phyloP scores from a whole-genome alignment of 2,113 vertebrate species.

The Gopherus flavomarginatus region DNA sequence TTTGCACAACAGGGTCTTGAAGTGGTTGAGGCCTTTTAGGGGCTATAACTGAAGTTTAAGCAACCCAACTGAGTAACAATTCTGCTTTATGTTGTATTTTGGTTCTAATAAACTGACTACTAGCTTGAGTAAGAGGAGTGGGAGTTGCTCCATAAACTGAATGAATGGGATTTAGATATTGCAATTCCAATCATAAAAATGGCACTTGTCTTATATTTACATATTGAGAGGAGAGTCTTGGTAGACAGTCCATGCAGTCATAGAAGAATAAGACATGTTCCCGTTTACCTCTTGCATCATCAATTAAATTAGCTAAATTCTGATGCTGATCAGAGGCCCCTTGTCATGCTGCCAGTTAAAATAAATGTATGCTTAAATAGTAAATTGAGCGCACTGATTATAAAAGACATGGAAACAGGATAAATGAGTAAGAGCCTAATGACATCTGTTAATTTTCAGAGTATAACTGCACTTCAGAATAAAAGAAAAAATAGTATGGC shows the following conservation, averaged over 20 bases:
- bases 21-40: too few species aligned
- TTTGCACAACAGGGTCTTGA: too few species aligned
- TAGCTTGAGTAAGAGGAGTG: background rate
- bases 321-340: background rate
- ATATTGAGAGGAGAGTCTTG: background rate
- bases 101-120: background rate
- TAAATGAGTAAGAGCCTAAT: background rate
- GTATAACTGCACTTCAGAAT: background rate
- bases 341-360: background rate
- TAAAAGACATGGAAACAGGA: background rate
- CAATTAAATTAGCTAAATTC: background rate
- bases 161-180: background rate
- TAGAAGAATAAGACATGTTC: background rate
- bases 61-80: background rate
- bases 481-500: fast-evolving
- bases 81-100: constrained; percentile 27
- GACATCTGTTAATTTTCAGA: background rate
- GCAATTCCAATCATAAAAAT: background rate
- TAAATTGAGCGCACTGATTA: background rate
- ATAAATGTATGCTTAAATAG: background rate
- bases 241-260: background rate
- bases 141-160: background rate
- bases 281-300: background rate
- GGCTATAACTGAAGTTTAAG: too few species aligned
- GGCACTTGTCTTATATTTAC: background rate